Evolutionary conservation across 2,888 invertebrate genomes (phyloP).

Genomic region (Platycheirus rosarum): DNA sequence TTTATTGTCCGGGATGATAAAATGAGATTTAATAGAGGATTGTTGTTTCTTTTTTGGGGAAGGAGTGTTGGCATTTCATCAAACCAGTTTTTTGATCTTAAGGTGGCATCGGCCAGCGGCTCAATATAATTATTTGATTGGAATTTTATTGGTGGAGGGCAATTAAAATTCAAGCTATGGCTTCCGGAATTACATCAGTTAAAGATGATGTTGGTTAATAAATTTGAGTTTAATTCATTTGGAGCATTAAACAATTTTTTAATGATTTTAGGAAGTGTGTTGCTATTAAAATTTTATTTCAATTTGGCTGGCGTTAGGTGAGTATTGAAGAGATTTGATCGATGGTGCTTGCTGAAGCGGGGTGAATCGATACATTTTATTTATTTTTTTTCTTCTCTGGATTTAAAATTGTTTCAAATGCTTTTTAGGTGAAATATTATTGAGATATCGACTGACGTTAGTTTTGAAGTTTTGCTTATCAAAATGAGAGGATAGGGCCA

Average conservation of each 20-base stretch:
- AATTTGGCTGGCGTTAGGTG: not conserved
- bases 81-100: conserved; percentile 60
- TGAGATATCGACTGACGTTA: too few species aligned
- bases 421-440: too few species aligned
- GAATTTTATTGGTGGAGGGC: conserved; percentile 62
- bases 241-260: conserved; percentile 38
- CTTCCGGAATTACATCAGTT: conserved; percentile 67
- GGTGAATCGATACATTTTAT: too few species aligned
- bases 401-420: too few species aligned
- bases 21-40: conserved; percentile 67
- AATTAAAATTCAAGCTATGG: conserved; percentile 68
- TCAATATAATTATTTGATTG: conserved; percentile 58
- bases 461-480: too few species aligned
- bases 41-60: not conserved
- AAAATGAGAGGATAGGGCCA: too few species aligned
- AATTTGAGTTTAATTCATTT: conserved; percentile 48
- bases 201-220: conserved; percentile 41
- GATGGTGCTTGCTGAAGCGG: too few species aligned
- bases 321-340: too few species aligned
- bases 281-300: conserved; percentile 14
- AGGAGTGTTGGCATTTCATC: conserved; percentile 7
- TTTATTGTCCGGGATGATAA: conserved; percentile 56
- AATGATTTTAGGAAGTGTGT: conserved; percentile 44
- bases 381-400: too few species aligned
- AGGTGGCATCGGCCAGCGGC: conserved; percentile 16